These are phyloP conservation scores for Nothocercus nigrocapillus DNA, from an alignment of 2,113 vertebrate genomes.

Conservation along the genomic window DNA sequence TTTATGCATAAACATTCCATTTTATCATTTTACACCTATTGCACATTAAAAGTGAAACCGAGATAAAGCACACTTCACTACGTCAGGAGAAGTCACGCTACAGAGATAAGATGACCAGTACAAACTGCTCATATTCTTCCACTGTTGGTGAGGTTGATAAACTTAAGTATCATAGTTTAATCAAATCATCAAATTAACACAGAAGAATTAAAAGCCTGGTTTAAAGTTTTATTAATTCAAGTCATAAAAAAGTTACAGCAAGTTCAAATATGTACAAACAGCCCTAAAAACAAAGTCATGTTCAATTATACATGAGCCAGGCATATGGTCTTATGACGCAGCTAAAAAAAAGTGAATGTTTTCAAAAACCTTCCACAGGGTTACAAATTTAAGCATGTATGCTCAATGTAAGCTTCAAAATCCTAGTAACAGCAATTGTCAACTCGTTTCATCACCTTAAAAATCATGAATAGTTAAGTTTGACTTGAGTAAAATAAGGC, in stretches of 20 bases:
- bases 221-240: conserved; percentile 73
- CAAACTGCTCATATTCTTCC: not conserved
- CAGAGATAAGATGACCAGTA: not conserved
- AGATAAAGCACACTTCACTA: not conserved
- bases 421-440: conserved; percentile 41
- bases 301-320: not conserved
- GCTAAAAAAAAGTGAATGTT: not conserved
- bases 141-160: not conserved
- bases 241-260: conserved; percentile 68
- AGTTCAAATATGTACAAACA: conserved; percentile 69
- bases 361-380: not conserved
- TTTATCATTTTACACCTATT: not conserved
- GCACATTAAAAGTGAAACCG: not conserved
- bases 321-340: not conserved
- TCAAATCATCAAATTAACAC: not conserved
- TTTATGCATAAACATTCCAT: not conserved
- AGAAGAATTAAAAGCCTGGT: conserved; percentile 14
- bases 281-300: not conserved
- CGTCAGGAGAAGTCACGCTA: not conserved
- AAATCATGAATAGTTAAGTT: conserved; percentile 8
- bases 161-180: not conserved
- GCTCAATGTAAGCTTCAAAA: not conserved
- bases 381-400: conserved; percentile 4
- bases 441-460: not conserved
- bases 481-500: not conserved